Evolutionary conservation across 2,888 invertebrate genomes (phyloP), one percentile per base, ranked within the genome.

Genomic region (Eulithis prunata): DNA sequence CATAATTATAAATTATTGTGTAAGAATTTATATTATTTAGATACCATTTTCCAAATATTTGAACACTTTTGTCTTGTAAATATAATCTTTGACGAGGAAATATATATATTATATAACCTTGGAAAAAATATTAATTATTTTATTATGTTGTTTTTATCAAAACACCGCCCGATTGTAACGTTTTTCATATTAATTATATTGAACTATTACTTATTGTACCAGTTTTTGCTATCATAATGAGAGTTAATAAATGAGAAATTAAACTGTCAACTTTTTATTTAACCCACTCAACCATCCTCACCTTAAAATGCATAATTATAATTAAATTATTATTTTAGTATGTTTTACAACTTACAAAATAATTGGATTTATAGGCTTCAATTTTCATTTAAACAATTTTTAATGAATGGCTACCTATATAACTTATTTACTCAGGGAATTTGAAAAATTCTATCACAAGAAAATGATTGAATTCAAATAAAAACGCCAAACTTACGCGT

Each of bases 141-240:
- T 53, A 41, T 41, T 8, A 10, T 56, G 57, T 68, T 68, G 41
- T 14, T 56, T 52, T 52, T 59, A 57, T 57, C 43, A 58, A 57
- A 57, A 59, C 43, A 66, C 68, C 73, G 64, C 65, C 71, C 70
- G 69, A 66, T 68, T 62, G 58, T 62, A 28, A 65, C 2, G 41
- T 3, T 41, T 41, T 62, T 71, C 67, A 59, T 68, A 70, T 57
- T 62, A 63, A 70, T 66, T 58, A 53, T 55, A 66, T 63, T 54
- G 64, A 43, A 72, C 75, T 80, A 79, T 75, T 73, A 57, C 21
- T 76, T 73, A 72, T 71, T 74, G 72, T 74, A 74, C 71, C 74
- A 71, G 74, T 72, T 76, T 70, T 72, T 71, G 73, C 73, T 72
- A 72, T 71, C 69, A 69, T 72, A 66, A 71, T 70, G 72, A 72